Evolutionary conservation across 2,888 invertebrate genomes (phyloP), one percentile per base, ranked within the genome.

Genomic region (Calliphora vomitoria): DNA sequence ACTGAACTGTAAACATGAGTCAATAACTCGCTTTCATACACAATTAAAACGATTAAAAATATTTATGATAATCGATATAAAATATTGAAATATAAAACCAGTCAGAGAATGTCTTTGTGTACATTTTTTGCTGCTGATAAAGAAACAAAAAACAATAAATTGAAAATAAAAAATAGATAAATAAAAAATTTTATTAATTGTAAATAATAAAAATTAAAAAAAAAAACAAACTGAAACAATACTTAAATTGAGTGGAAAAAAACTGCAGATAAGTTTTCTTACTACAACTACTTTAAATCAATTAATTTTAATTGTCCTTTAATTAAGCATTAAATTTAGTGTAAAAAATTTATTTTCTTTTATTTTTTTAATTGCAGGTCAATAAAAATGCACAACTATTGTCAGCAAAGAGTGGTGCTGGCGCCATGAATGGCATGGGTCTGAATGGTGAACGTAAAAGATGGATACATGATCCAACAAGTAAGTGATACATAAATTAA

Each of bases 391-490:
- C 93, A 81, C 93, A 93, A 86, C 72, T 88, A 41, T 81, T 87
- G 64, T 90, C 89, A 89, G 88, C 92, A 85, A 92, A 92, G 44
- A 66, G 53, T 4, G 11, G 11, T 3, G 18, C 31, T 18, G 66
- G 55, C 11, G 18, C 58, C 5, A 31, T 75, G 13, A 76, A 53
- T 55, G 72, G 88, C 41, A 47, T 78, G 60, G 91, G 76, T 41
- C 69, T 90, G 44, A 93, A 94, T 50, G 95, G 95, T 66, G 96
- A 96, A 90, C 96, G 96, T 93, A 97, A 96, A 91, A 95, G 95
- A 91, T 96, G 96, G 96, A 96, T 96, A 92, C 96, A 96, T 91
- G 96, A 97, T 93, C 96, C 96, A 44, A 95, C 96, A 93, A 96
- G 96, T 96, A 93, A 96, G 96, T 95, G 88, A 47, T 60, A 18